A percentile compares a stretch with the other conserved stretches of the same genome.
Conservation (phyloP, 2,797 vertebrate genomes). For the Pampus argenteus region DNA sequence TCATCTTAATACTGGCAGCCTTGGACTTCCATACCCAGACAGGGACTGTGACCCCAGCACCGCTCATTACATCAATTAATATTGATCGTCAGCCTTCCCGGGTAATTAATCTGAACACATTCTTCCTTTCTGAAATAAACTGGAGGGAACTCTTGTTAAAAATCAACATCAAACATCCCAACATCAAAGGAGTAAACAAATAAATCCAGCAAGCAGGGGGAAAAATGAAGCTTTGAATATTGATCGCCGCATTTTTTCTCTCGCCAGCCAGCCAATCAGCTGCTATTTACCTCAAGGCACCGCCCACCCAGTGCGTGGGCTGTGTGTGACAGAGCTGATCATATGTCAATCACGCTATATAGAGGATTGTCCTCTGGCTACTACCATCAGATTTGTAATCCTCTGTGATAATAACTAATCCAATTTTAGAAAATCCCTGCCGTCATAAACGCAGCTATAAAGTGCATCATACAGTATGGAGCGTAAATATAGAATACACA, state of each 20-base stretch:
- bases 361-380: slow-evolving; percentile 40
- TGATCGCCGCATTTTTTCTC: slow-evolving; percentile 4
- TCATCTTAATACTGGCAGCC: no score
- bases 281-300: background rate
- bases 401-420: slow-evolving; percentile 62
- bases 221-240: slow-evolving; percentile 2
- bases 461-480: slow-evolving; percentile 18
- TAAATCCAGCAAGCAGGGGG: background rate
- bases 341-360: slow-evolving; percentile 49
- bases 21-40: no score
- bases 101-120: background rate
- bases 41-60: no score
- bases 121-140: background rate
- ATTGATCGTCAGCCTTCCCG: background rate
- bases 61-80: no score
- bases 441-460: slow-evolving; percentile 29
- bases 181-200: slow-evolving; percentile 11
- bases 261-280: slow-evolving; percentile 33
- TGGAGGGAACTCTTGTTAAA: background rate
- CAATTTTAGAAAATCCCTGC: slow-evolving; percentile 62
- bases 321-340: slow-evolving; percentile 25
- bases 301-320: slow-evolving; percentile 38
- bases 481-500: slow-evolving; percentile 37
- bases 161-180: background rate
- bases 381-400: slow-evolving; percentile 61